A percentile compares a stretch with the other conserved stretches of the same genome.
phyloP scores from a whole-genome alignment of 2,888 invertebrate genomes.

The Catocala fraxini region DNA sequence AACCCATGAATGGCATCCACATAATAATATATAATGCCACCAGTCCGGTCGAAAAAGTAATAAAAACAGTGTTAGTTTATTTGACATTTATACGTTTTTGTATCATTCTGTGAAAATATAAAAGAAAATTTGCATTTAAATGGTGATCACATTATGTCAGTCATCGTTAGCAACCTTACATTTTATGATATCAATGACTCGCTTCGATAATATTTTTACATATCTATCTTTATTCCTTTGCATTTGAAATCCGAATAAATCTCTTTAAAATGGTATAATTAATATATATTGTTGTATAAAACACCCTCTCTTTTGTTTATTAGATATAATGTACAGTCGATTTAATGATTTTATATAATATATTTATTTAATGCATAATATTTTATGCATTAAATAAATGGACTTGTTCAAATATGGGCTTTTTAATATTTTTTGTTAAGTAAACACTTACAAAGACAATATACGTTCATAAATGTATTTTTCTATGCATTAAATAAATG shows the following conservation, averaged over 20 bases:
- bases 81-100: conserved; percentile 34
- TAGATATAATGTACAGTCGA: background rate
- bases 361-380: too few species aligned
- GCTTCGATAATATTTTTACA: conserved; percentile 17
- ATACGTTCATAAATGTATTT: background rate
- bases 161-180: conserved; percentile 28
- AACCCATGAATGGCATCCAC: conserved; percentile 9
- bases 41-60: conserved; percentile 13
- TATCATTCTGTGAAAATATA: conserved; percentile 31
- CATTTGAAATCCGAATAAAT: conserved; percentile 15
- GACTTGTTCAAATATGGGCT: background rate
- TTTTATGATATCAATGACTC: conserved; percentile 35
- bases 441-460: conserved; percentile 1
- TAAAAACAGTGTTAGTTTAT: conserved; percentile 43
- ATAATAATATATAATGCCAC: conserved; percentile 13
- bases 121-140: conserved; percentile 42
- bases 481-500: conserved; percentile 1
- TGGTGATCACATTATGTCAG: conserved; percentile 40
- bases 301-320: background rate
- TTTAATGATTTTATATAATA: background rate
- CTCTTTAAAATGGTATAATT: conserved; percentile 8
- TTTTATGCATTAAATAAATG: conserved; percentile 1
- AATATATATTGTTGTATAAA: background rate
- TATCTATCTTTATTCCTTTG: conserved; percentile 14
- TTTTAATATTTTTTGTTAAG: background rate